A percentile compares a stretch with the other conserved stretches of the same genome.
Evolutionary conservation across 2,113 vertebrate genomes (phyloP).

Genomic region (Antechinus flavipes): DNA sequence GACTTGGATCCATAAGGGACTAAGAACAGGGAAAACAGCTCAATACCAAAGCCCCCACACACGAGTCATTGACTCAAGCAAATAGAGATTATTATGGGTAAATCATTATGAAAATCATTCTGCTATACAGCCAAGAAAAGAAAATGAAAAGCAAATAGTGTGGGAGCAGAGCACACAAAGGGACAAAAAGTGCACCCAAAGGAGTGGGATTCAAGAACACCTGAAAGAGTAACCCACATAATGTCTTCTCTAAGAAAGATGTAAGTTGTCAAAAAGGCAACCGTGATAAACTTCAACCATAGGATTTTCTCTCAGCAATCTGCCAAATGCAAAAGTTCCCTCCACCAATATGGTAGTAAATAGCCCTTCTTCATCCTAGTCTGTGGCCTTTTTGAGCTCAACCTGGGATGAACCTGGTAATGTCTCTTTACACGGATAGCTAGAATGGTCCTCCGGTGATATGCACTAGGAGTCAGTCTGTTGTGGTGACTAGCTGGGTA

Average conservation of each 20-base stretch:
- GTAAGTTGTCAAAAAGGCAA: not conserved
- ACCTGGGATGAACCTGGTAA: not conserved
- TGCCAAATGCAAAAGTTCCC: not conserved
- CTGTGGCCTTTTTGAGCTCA: not conserved
- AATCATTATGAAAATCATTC: conserved; percentile 15
- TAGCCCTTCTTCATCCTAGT: not conserved
- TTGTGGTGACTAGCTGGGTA: not conserved
- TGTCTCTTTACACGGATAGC: not conserved
- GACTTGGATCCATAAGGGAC: not conserved
- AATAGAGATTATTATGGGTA: conserved; percentile 11
- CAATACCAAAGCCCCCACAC: not conserved
- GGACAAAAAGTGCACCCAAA: not conserved
- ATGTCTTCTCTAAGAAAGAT: not conserved
- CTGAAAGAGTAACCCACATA: not conserved
- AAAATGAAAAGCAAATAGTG: not conserved
- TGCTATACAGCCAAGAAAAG: not conserved
- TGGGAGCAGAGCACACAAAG: rapidly evolving
- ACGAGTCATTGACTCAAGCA: conserved; percentile 11
- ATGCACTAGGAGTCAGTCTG: not conserved
- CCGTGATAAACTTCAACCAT: not conserved
- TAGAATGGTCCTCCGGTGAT: not conserved
- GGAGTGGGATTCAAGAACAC: not conserved
- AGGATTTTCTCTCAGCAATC: not conserved
- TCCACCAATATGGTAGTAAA: not conserved
- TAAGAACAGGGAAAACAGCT: not conserved